Conservation (phyloP, 1,140 invertebrate genomes). For the Phenacoccus solenopsis region DNA sequence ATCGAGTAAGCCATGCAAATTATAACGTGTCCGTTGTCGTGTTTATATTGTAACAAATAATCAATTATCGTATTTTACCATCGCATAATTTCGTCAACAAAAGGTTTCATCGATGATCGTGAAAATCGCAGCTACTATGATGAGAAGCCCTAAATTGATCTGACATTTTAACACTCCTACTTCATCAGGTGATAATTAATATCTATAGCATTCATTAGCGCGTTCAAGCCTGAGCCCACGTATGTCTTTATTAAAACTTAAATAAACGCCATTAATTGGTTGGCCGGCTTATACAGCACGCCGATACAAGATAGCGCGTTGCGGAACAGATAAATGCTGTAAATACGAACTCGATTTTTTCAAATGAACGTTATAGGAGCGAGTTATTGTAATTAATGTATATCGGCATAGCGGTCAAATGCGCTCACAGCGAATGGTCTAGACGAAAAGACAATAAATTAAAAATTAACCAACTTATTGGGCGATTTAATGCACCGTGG, state of each 20-base stretch:
- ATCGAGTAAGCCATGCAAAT: too few species aligned
- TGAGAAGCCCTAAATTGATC: neutral
- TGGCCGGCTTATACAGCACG: neutral
- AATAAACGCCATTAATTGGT: neutral
- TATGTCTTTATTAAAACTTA: neutral
- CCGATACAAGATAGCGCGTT: neutral
- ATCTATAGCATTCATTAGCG: neutral
- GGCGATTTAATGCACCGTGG: neutral
- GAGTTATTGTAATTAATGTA: neutral
- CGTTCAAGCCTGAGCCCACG: neutral
- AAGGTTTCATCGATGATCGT: too few species aligned
- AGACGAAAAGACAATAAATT: neutral
- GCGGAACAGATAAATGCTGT: neutral
- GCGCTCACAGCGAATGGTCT: neutral
- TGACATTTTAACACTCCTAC: conserved; percentile 1
- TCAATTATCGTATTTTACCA: too few species aligned
- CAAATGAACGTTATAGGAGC: neutral
- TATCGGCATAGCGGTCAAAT: neutral
- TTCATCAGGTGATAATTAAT: conserved; percentile 3
- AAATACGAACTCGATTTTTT: neutral
- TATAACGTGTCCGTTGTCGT: too few species aligned
- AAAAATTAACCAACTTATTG: neutral
- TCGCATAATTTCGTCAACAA: too few species aligned
- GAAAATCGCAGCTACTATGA: too few species aligned
- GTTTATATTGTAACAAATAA: too few species aligned